Evolutionary conservation across 2,888 invertebrate species (phyloP).

Genomic region (Polietes domitor): DNA sequence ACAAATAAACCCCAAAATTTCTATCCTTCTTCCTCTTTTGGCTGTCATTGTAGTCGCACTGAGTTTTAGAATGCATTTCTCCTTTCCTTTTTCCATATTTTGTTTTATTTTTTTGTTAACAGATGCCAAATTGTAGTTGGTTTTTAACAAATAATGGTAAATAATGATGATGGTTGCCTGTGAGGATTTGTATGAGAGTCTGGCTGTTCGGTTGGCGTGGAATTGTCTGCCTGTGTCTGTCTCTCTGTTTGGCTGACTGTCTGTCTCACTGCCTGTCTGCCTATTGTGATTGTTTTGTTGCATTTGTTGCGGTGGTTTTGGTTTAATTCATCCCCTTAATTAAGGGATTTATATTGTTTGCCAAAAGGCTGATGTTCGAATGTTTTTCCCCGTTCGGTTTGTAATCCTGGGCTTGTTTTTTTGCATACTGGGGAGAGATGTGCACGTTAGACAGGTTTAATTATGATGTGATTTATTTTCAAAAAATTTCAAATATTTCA

Average conservation of each 20-base stretch:
- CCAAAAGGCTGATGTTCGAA: constrained; percentile 38
- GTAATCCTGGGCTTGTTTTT: constrained; percentile 24
- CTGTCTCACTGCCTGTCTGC: constrained; percentile 39
- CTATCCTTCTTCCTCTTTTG: neutral
- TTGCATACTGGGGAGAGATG: constrained; percentile 17
- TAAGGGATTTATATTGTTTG: constrained; percentile 66
- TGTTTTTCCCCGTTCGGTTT: constrained; percentile 19
- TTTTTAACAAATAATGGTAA: constrained; percentile 57
- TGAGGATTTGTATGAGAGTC: neutral
- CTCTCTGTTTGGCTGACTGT: constrained; percentile 6
- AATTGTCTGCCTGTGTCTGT: neutral
- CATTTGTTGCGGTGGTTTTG: constrained; percentile 63
- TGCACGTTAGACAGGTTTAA: constrained; percentile 36
- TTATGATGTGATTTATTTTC: constrained; percentile 39
- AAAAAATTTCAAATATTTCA: constrained; percentile 27
- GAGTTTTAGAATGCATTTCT: constrained; percentile 53
- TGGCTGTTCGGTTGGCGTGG: neutral
- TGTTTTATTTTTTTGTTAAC: constrained; percentile 48
- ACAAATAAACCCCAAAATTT: constrained; percentile 46
- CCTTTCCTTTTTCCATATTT: constrained; percentile 14
- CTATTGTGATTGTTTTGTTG: constrained; percentile 62
- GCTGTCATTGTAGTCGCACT: constrained; percentile 23
- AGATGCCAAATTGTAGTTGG: constrained; percentile 61
- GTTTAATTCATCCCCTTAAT: constrained; percentile 66
- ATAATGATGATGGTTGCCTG: constrained; percentile 34